These are phyloP conservation scores for Luehdorfia chinensis DNA, from an alignment of 1,140 invertebrate species.

Conservation along the genomic window DNA sequence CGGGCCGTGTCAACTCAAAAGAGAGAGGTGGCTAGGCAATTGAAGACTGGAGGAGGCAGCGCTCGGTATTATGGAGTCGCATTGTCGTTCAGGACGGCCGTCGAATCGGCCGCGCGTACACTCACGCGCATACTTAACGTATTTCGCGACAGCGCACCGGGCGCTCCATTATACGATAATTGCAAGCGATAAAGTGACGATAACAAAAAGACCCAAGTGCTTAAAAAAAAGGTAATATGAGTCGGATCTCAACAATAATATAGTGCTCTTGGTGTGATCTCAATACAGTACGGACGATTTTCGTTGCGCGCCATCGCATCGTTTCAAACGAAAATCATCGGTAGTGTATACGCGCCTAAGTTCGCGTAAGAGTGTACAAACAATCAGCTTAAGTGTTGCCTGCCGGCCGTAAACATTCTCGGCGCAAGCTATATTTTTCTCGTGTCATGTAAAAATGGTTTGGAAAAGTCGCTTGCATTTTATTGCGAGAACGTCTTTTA, in stretches of 20 bases:
- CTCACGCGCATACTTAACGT: slow-evolving; percentile 30
- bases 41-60: slow-evolving; percentile 51
- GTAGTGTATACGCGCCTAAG: slow-evolving; percentile 2
- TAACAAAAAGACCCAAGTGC: slow-evolving; percentile 6
- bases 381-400: slow-evolving; percentile 1
- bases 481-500: slow-evolving; percentile 35
- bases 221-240: slow-evolving; percentile 28
- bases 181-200: slow-evolving; percentile 20
- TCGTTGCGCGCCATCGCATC: background rate
- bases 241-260: background rate
- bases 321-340: slow-evolving; percentile 7
- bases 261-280: background rate
- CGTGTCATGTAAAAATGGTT: slow-evolving; percentile 24
- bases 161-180: slow-evolving; percentile 27
- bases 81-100: slow-evolving; percentile 64
- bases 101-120: slow-evolving; percentile 55
- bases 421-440: slow-evolving; percentile 9
- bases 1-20: slow-evolving; percentile 52
- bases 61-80: slow-evolving; percentile 49
- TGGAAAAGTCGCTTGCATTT: slow-evolving; percentile 29
- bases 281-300: slow-evolving; percentile 9
- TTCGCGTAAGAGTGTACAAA: slow-evolving; percentile 5
- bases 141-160: slow-evolving; percentile 26
- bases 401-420: background rate
- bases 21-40: slow-evolving; percentile 67